A percentile compares a stretch with the other conserved stretches of the same genome.
Evolutionary conservation across 1,140 invertebrate species (phyloP).

Genomic region (Eurytemora carolleeae): DNA sequence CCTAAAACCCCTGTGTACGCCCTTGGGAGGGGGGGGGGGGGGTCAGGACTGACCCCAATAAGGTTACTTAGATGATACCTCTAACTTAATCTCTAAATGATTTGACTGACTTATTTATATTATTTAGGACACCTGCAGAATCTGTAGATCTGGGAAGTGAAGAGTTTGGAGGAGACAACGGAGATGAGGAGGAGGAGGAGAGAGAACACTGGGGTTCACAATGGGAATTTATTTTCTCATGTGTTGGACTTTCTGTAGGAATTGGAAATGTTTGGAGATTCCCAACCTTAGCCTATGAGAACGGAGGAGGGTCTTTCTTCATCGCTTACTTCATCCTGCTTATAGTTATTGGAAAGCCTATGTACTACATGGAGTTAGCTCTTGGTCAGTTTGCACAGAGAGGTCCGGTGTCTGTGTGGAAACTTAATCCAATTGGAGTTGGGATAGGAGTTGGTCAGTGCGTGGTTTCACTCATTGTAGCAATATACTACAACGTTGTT

Average conservation of each 20-base stretch:
- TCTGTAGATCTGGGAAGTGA: background rate
- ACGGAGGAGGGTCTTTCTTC: conserved; percentile 30
- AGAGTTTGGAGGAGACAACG: background rate
- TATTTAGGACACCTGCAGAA: background rate
- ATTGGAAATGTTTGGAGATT: conserved; percentile 28
- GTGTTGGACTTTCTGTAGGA: conserved; percentile 26
- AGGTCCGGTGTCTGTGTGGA: conserved; percentile 30
- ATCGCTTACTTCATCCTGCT: conserved; percentile 36
- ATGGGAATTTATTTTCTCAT: conserved; percentile 26
- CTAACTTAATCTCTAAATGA: too few species aligned
- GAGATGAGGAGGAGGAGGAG: conserved; percentile 5
- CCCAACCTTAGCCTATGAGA: conserved; percentile 27
- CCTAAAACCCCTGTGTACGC: too few species aligned
- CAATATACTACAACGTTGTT: conserved; percentile 59
- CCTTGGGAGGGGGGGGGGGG: too few species aligned
- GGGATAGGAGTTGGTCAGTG: conserved; percentile 59
- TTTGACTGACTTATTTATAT: too few species aligned
- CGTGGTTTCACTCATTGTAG: conserved; percentile 39
- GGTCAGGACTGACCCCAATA: too few species aligned
- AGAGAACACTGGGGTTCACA: conserved; percentile 25
- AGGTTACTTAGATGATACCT: too few species aligned
- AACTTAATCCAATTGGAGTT: background rate
- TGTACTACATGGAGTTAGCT: conserved; percentile 39
- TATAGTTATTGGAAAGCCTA: conserved; percentile 37
- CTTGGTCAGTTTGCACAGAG: conserved; percentile 34